Evolutionary conservation across 2,113 vertebrate species (phyloP).

Genomic region (Gobius niger): DNA sequence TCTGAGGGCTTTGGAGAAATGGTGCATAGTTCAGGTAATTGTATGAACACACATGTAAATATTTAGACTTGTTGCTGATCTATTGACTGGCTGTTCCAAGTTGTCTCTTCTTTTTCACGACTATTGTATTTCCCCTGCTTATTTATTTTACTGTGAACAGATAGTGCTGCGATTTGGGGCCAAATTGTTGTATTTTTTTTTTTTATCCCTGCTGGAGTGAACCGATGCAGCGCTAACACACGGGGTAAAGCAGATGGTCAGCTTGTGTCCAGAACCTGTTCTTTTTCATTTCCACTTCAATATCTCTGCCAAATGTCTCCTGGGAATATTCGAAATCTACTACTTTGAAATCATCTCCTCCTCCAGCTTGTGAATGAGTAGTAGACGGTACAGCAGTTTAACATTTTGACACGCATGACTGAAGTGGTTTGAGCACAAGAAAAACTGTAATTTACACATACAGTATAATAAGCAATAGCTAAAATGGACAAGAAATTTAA

Average conservation of each 20-base stretch:
- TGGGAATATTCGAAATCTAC: conserved; percentile 14
- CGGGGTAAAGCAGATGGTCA: conserved; percentile 66
- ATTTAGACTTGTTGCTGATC: not conserved
- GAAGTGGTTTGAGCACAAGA: too few relatives aligned
- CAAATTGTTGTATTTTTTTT: conserved; percentile 21
- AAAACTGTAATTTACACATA: too few relatives aligned
- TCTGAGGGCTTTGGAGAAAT: not conserved
- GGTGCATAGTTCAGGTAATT: not conserved
- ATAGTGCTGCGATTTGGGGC: conserved; percentile 10
- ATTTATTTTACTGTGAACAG: not conserved
- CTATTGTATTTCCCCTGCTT: not conserved
- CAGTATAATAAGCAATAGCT: too few relatives aligned
- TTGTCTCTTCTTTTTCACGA: too few relatives aligned
- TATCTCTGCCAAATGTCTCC: conserved; percentile 42
- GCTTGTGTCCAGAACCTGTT: conserved; percentile 52
- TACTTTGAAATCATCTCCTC: not conserved
- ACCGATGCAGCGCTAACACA: conserved; percentile 43
- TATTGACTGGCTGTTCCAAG: too few relatives aligned
- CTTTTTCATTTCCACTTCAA: conserved; percentile 22
- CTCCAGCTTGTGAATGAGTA: not conserved
- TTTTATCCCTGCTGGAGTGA: conserved; percentile 20
- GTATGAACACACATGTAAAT: not conserved
- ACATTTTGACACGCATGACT: not conserved
- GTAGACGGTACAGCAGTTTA: not conserved
- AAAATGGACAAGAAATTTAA: too few relatives aligned